Conservation (phyloP, 37 sponge, comb jelly and placozoan genomes). For the Haliclona indistincta region DNA sequence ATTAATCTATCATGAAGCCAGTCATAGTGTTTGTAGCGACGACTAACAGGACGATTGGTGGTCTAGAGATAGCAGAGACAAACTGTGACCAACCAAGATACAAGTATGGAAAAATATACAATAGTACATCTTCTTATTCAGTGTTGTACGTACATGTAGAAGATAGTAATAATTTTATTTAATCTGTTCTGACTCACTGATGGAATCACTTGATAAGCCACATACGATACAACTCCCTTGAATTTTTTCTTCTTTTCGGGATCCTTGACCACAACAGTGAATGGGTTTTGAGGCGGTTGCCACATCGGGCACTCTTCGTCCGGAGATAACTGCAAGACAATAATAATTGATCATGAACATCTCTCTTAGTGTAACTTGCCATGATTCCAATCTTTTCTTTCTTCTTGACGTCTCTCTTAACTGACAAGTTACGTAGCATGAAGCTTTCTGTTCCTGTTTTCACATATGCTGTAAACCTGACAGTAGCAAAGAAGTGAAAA, state of each 20-base stretch:
- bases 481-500: too few species aligned
- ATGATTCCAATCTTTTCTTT: constrained; percentile 55
- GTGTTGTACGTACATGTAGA: too few species aligned
- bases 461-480: constrained; percentile 94
- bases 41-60: constrained; percentile 48
- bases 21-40: constrained; percentile 90
- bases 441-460: constrained; percentile 90
- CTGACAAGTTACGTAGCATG: constrained; percentile 85
- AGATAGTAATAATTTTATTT: too few species aligned
- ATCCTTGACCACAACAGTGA: constrained; percentile 59
- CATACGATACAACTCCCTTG: constrained; percentile 89
- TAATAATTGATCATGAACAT: too few species aligned
- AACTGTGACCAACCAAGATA: too few species aligned
- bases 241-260: constrained; percentile 93
- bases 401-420: too few species aligned
- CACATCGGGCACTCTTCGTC: constrained; percentile 62
- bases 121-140: too few species aligned
- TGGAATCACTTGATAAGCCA: constrained; percentile 77
- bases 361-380: too few species aligned
- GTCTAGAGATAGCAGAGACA: constrained; percentile 23
- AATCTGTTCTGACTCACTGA: constrained; percentile 37
- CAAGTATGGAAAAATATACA: too few species aligned
- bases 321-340: too few species aligned
- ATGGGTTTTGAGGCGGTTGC: constrained; percentile 67
- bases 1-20: constrained; percentile 92